A percentile compares a stretch with the other conserved stretches of the same genome.
Evolutionary conservation across 1,140 invertebrate genomes (phyloP).

Genomic region (Leptinotarsa undecemlineata): DNA sequence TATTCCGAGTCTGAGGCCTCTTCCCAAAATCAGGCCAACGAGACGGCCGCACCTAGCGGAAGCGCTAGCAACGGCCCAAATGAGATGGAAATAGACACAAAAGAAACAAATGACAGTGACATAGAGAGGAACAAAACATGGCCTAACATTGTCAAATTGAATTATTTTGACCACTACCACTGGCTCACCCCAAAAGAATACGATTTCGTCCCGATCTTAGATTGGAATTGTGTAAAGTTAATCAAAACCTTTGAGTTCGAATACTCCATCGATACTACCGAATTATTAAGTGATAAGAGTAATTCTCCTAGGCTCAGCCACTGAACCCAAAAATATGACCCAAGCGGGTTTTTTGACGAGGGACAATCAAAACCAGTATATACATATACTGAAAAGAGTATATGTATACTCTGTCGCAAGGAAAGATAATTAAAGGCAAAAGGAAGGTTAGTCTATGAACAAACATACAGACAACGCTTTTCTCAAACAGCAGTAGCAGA

Average conservation of each 20-base stretch:
- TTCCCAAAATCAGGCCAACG: too few species aligned
- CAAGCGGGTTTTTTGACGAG: background rate
- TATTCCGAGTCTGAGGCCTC: too few species aligned
- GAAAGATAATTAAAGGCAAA: background rate
- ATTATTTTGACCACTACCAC: background rate
- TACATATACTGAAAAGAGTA: background rate
- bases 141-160: background rate
- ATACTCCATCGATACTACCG: background rate
- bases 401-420: background rate
- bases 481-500: too few species aligned
- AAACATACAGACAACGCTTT: background rate
- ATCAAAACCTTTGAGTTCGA: background rate
- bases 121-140: background rate
- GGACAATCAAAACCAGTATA: background rate
- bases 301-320: background rate
- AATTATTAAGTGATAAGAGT: background rate
- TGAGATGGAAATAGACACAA: too few species aligned
- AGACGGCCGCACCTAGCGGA: too few species aligned
- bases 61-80: too few species aligned
- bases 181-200: background rate
- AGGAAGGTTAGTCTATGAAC: background rate
- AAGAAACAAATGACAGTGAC: too few species aligned
- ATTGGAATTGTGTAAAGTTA: background rate
- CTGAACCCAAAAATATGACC: background rate
- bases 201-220: background rate